phyloP scores from a whole-genome alignment of 2,888 invertebrate species.

The Phasia obesa region DNA sequence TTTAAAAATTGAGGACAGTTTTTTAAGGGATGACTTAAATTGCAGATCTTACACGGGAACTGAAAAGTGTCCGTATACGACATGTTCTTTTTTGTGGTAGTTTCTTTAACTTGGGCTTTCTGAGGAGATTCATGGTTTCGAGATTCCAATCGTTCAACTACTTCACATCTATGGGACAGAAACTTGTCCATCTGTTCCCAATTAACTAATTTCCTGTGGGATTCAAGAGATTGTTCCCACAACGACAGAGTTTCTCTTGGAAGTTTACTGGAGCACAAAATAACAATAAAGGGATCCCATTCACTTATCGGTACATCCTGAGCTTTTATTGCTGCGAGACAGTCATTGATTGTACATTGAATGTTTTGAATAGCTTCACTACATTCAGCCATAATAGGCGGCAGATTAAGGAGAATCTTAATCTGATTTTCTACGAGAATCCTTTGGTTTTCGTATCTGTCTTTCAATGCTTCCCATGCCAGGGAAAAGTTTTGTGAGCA shows the following conservation, averaged over 20 bases:
- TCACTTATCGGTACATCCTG: constrained; percentile 18
- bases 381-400: not conserved
- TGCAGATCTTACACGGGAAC: not conserved
- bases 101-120: not conserved
- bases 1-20: not conserved
- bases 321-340: constrained; percentile 4
- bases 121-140: not conserved
- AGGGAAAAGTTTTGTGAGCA: constrained; percentile 26
- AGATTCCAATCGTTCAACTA: constrained; percentile 17
- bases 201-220: not conserved
- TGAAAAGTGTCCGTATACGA: not conserved
- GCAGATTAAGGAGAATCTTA: constrained; percentile 14
- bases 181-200: constrained; percentile 34
- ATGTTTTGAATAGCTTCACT: constrained; percentile 15
- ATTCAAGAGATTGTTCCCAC: constrained; percentile 4
- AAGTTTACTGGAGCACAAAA: constrained; percentile 43
- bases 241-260: constrained; percentile 31
- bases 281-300: constrained; percentile 50
- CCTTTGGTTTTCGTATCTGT: constrained; percentile 35
- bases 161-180: constrained; percentile 25
- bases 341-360: constrained; percentile 9
- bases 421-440: constrained; percentile 40
- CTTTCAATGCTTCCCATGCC: constrained; percentile 22
- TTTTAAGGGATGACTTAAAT: not conserved
- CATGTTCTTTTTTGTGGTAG: not conserved